Evolutionary conservation across 2,888 invertebrate genomes (phyloP).

Genomic region (Amphipyra tragopoginis): DNA sequence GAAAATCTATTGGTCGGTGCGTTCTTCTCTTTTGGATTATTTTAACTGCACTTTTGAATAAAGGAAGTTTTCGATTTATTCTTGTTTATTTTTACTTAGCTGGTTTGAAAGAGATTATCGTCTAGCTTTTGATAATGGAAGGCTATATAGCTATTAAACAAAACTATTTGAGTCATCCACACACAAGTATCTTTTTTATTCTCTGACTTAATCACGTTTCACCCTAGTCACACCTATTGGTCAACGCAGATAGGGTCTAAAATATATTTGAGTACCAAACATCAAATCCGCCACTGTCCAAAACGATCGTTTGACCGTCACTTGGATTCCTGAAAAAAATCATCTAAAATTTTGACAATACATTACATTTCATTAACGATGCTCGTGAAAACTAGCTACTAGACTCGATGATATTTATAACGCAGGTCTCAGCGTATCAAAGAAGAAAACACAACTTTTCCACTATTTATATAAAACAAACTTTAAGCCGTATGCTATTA

Average conservation of each 20-base stretch:
- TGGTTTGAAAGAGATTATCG: conserved; percentile 15
- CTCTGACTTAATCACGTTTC: no score
- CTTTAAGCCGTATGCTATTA: conserved; percentile 35
- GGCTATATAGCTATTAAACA: no score
- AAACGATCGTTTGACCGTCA: no score
- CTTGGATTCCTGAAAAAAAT: no score
- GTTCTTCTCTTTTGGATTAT: conserved; percentile 51
- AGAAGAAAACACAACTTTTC: conserved; percentile 9
- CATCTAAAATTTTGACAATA: no score
- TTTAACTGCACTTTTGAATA: conserved; percentile 47
- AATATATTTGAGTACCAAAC: no score
- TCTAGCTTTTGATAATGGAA: neutral
- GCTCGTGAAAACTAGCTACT: no score
- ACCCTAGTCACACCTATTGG: no score
- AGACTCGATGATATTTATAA: no score
- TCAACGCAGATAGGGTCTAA: no score
- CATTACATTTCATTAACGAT: no score
- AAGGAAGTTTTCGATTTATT: conserved; percentile 26
- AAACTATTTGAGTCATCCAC: neutral
- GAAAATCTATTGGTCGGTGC: conserved; percentile 52
- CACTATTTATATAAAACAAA: conserved; percentile 23
- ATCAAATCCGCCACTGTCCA: no score
- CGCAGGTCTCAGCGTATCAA: neutral
- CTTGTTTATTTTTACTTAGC: conserved; percentile 20
- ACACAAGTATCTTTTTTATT: neutral